These are phyloP conservation scores for Sphecodes monilicornis DNA, from an alignment of 2,888 invertebrate species.

Conservation along the genomic window DNA sequence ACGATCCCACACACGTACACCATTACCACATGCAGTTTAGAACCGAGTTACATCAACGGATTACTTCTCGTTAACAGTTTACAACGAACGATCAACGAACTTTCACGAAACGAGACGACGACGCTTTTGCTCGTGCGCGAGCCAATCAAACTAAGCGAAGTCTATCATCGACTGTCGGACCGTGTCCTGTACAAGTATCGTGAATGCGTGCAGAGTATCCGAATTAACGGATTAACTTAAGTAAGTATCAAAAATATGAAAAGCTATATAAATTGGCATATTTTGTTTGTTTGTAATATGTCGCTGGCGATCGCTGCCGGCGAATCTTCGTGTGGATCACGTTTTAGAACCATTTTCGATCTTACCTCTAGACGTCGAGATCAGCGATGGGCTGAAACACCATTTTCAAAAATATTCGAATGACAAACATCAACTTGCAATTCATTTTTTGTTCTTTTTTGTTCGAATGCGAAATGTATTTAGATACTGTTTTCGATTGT, in stretches of 20 bases:
- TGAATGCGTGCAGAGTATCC: constrained; percentile 17
- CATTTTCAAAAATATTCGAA: neutral
- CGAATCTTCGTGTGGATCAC: constrained; percentile 16
- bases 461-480: no score
- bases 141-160: constrained; percentile 18
- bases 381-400: neutral
- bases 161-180: neutral
- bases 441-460: neutral
- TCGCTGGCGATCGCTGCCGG: constrained; percentile 6
- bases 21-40: neutral
- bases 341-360: constrained; percentile 51
- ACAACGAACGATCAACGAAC: constrained; percentile 40
- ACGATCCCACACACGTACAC: constrained; percentile 2
- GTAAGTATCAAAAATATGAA: constrained; percentile 62
- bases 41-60: neutral
- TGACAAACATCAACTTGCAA: neutral
- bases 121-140: neutral
- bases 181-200: neutral
- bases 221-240: constrained; percentile 49
- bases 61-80: neutral
- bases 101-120: neutral
- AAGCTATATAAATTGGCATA: constrained; percentile 55
- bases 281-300: neutral
- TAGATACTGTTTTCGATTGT: no score
- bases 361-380: constrained; percentile 33